Evolutionary conservation across 2,113 vertebrate genomes (phyloP).

Genomic region (Mesembrinibis cayennensis): DNA sequence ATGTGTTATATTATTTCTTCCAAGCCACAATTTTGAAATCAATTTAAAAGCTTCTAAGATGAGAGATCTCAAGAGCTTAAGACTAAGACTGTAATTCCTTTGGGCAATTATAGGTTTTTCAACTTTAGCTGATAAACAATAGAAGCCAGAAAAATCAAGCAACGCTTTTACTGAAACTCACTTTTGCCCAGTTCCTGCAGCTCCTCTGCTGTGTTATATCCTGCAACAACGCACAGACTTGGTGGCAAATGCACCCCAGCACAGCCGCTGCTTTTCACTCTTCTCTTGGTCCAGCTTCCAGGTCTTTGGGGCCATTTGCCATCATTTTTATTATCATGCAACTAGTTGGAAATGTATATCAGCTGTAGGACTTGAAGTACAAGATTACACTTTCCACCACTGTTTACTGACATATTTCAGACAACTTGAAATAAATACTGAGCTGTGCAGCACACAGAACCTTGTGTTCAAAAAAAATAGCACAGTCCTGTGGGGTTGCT

Average conservation of each 20-base stretch:
- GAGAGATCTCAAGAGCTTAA: background rate
- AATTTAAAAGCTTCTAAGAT: background rate
- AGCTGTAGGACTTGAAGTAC: too few species aligned
- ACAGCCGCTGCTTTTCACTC: too few species aligned
- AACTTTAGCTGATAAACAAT: background rate
- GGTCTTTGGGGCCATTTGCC: background rate
- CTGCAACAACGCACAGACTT: background rate
- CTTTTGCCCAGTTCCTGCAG: background rate
- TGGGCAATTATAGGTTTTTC: background rate
- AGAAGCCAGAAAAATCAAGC: background rate
- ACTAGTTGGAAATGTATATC: background rate
- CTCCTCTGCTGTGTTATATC: background rate
- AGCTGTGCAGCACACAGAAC: background rate
- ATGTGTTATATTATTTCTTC: background rate
- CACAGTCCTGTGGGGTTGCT: background rate
- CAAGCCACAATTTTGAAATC: background rate
- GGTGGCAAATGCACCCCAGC: background rate
- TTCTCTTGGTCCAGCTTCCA: background rate
- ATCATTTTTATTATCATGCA: background rate
- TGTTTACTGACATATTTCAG: background rate
- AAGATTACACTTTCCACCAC: background rate
- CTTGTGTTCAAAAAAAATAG: rapidly evolving
- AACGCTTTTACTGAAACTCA: background rate
- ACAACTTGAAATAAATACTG: background rate
- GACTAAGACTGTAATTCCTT: background rate